Base-by-base conservation (phyloP, 92 coral and sea anemone genomes). In the Ricordea florida region DNA sequence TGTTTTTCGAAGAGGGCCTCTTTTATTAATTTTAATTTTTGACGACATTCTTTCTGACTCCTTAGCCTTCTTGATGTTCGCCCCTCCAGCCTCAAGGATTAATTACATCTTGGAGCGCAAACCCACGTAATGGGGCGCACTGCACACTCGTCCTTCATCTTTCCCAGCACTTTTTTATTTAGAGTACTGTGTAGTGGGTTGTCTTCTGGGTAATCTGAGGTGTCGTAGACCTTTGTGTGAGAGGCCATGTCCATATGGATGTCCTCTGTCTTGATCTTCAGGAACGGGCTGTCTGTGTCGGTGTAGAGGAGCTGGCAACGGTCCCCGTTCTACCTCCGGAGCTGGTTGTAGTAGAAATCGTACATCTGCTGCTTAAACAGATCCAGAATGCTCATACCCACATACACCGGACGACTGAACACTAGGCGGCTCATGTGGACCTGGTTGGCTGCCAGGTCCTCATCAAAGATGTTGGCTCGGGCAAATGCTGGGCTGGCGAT, bases 81-180 rank as follows among this genome's bases (percentile, higher is more conserved):
- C n/a, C n/a, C n/a, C n/a, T 15, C 26, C 41, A 29, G 23, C 53
- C 30, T 49, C 57, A 22, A 51, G 38, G 38, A 76, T 76, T 46
- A 37, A 32, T 29, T 50, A 73, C 72, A 57, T 73, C 15, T 59
- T 42, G 28, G 58, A 42, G 10, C 29, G 27, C 32, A 28, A 37
- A 33, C 43, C 71, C 40, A 52, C 23, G 53, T n/a, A 1, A 10
- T 18, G 53, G 14, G 23, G 24, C 14, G 53, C n/a, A n/a, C n/a
- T n/a, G n/a, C n/a, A n/a, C n/a, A n/a, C n/a, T n/a, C n/a, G n/a
- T n/a, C n/a, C n/a, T n/a, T n/a, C n/a, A n/a, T n/a, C n/a, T n/a
- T n/a, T n/a, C n/a, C n/a, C n/a, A n/a, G n/a, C n/a, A 69, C 76
- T 50, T 69, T 69, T 32, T 69, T 67, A 48, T 67, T 67, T 42